A percentile compares a stretch with the other conserved stretches of the same genome.
phyloP scores from a whole-genome alignment of 1,140 invertebrate species.

The Octopus sinensis region DNA sequence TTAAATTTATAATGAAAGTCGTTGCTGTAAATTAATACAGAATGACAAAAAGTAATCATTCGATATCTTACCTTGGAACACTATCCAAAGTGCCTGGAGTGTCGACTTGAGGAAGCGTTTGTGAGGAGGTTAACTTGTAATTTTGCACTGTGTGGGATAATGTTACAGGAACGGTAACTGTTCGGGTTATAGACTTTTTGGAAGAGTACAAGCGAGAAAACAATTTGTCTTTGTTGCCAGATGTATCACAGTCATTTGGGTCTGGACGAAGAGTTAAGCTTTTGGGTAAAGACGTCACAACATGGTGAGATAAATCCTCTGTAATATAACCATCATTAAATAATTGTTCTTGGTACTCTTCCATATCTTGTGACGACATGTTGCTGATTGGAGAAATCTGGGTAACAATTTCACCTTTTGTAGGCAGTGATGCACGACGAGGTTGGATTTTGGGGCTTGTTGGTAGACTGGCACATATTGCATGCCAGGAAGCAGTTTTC shows the following conservation, averaged over 20 bases:
- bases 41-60: no score
- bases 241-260: conserved; percentile 4
- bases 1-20: no score
- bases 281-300: conserved; percentile 36
- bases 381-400: neutral
- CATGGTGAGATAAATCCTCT: conserved; percentile 36
- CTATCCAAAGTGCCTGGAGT: neutral
- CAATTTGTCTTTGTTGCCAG: neutral
- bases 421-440: neutral
- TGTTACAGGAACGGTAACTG: conserved; percentile 6
- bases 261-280: conserved; percentile 17
- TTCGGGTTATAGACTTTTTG: neutral
- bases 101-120: neutral
- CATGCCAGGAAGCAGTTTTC: neutral
- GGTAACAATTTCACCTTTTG: neutral
- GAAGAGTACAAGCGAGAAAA: neutral
- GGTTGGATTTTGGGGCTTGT: neutral
- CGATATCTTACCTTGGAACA: neutral
- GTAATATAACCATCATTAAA: conserved; percentile 33
- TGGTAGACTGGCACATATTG: neutral
- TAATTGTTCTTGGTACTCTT: conserved; percentile 27
- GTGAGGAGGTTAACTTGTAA: neutral
- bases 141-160: neutral
- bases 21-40: no score
- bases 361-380: conserved; percentile 16